Evolutionary conservation across 1,140 invertebrate species (phyloP).

Genomic region (Lepidurus packardi): DNA sequence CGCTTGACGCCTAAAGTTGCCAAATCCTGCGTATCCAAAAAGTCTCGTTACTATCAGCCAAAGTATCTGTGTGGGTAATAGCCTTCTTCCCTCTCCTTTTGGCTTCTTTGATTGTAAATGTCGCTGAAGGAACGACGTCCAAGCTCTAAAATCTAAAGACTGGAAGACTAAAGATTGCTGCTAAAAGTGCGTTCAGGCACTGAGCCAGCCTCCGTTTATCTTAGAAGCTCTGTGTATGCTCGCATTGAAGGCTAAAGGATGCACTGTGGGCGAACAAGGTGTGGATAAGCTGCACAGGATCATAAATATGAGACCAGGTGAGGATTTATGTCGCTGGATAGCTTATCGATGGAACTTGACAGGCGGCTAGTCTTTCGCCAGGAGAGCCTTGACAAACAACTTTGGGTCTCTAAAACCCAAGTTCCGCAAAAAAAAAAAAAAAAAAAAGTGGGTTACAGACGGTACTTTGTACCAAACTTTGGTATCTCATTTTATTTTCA

Average conservation of each 20-base stretch:
- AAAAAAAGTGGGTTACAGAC: not conserved
- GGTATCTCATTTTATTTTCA: not conserved
- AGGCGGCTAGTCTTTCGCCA: conserved; percentile 16
- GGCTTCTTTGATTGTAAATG: not conserved
- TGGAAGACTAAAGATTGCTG: not conserved
- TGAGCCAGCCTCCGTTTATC: not conserved
- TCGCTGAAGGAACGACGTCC: not conserved
- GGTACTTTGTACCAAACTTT: not conserved
- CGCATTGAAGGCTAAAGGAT: not conserved
- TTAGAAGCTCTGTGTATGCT: conserved; percentile 11
- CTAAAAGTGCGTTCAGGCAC: not conserved
- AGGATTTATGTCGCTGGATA: conserved; percentile 18
- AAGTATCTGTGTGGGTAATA: not conserved
- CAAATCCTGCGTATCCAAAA: not conserved
- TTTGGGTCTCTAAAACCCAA: not conserved
- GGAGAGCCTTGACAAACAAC: conserved; percentile 12
- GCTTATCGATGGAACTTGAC: conserved; percentile 18
- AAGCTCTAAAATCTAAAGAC: not conserved
- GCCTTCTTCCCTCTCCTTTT: not conserved
- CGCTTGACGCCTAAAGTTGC: not conserved
- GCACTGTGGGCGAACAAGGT: not conserved
- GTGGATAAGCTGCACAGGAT: not conserved
- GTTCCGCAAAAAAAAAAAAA: not conserved
- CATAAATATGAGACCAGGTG: conserved; percentile 19
- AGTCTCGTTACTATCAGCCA: not conserved